These are phyloP conservation scores for Muricea muricata DNA, from an alignment of 92 coral and sea anemone species.

Conservation along the genomic window DNA sequence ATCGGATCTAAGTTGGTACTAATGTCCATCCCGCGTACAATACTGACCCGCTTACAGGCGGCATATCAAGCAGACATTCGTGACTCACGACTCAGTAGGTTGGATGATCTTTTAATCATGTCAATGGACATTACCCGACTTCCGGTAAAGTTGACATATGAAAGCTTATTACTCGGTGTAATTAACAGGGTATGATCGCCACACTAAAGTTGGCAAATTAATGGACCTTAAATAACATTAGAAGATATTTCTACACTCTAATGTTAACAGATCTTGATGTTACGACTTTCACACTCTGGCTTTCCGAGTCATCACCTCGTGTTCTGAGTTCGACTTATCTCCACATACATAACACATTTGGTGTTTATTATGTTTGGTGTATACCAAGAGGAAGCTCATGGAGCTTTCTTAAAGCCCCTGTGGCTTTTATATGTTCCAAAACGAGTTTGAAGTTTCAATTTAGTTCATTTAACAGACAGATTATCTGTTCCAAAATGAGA, in stretches of 20 bases:
- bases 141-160: conserved; percentile 41
- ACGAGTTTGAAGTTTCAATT: background rate
- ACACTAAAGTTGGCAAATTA: background rate
- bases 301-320: background rate
- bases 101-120: conserved; percentile 44
- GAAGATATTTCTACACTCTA: background rate
- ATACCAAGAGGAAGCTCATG: background rate
- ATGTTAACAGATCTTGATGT: background rate
- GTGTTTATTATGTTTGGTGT: conserved; percentile 10
- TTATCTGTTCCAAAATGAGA: background rate
- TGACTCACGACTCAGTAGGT: conserved; percentile 16
- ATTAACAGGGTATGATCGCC: conserved; percentile 21
- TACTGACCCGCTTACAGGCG: conserved; percentile 7
- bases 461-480: background rate
- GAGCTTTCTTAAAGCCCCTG: conserved; percentile 5
- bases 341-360: conserved; percentile 1
- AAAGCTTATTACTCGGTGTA: conserved; percentile 39
- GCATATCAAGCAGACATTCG: conserved; percentile 2
- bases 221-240: background rate
- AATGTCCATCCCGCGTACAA: conserved; percentile 1
- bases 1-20: conserved; percentile 17
- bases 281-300: background rate
- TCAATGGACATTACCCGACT: conserved; percentile 45
- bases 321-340: background rate
- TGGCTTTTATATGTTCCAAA: background rate